Base-by-base conservation (phyloP, 2,888 invertebrate genomes). In the Sturmia bella region DNA sequence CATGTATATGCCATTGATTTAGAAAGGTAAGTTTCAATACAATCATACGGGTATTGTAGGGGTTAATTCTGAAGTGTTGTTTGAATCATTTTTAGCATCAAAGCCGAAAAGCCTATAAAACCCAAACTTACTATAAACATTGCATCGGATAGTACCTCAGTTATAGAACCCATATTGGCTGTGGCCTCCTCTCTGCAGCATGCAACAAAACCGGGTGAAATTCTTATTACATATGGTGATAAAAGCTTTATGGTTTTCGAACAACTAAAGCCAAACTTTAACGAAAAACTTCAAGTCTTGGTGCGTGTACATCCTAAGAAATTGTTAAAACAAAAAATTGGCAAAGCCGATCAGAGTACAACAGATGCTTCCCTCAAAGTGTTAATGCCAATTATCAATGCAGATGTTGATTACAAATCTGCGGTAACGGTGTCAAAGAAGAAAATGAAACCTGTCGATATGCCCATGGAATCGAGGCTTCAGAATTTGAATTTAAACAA, bases 391-490 rank as follows among this genome's bases (percentile, higher is more conserved):
- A 74, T 88, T 11, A 84, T 89, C n/a, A 79, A 86, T 72, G n/a
- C 66, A 11, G 85, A 86, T 54, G 88, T 90, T 3, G 89, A 90
- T 27, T 90, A 89, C 73, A 89, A 88, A 61, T 87, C 87, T 13
- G 84, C 87, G 1, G 50, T 86, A 32, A 86, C 87, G 3, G 82
- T 88, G 7, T 85, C 87, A 3, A 87, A 87, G 39, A 90, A 88
- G 70, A 89, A 87, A 61, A 59, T 88, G 0, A 88, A 88, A 52
- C 80, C 86, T 0, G 70, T 87, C 6, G 90, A 91, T 70, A 87
- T 91, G 74, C 95, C 97, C 0, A 94, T 98, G 93, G 97, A 97
- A 89, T 94, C 95, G 9, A 92, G 97, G 37, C 90, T 98, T 21
- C 95, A 96, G 84, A 97, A 97, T 90, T 91, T 98, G 24, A 94